phyloP scores from a whole-genome alignment of 2,113 vertebrate genomes.

The Hydrolagus affinis region DNA sequence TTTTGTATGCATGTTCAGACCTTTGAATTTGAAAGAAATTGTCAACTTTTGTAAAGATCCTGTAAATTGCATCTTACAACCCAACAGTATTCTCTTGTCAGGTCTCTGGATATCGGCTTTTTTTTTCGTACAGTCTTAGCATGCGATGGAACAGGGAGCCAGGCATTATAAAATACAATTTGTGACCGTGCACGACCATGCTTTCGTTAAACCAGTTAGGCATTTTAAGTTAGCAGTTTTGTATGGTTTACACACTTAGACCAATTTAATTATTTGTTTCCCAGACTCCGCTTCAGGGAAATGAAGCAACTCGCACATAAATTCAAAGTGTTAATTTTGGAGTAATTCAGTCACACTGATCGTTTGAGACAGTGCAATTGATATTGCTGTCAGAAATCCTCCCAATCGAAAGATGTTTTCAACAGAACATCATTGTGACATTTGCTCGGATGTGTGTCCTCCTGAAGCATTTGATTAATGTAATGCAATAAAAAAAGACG shows the following conservation, averaged over 20 bases:
- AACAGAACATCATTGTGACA: slow-evolving; percentile 65
- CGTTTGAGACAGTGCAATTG: slow-evolving; percentile 69
- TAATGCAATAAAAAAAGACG: slow-evolving; percentile 77
- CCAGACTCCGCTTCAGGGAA: slow-evolving; percentile 53
- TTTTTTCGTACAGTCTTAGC: slow-evolving; percentile 20
- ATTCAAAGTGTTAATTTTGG: slow-evolving; percentile 76
- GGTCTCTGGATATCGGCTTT: slow-evolving; percentile 64
- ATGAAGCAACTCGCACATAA: slow-evolving; percentile 61
- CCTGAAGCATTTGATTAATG: slow-evolving; percentile 77
- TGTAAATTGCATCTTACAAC: slow-evolving; percentile 79
- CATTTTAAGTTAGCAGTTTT: slow-evolving; percentile 64
- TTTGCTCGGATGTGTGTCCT: slow-evolving; percentile 65
- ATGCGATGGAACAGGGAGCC: slow-evolving; percentile 10
- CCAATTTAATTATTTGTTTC: slow-evolving; percentile 80
- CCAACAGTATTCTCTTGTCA: slow-evolving; percentile 59
- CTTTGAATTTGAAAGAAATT: slow-evolving; percentile 88
- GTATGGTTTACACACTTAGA: slow-evolving; percentile 69
- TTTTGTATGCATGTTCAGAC: slow-evolving; percentile 72
- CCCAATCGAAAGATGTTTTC: slow-evolving; percentile 64
- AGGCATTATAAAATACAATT: slow-evolving; percentile 47
- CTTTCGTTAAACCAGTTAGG: slow-evolving; percentile 63
- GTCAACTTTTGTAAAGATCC: slow-evolving; percentile 77
- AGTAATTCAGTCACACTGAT: slow-evolving; percentile 74
- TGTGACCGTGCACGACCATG: slow-evolving; percentile 43
- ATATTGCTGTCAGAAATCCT: slow-evolving; percentile 65